Percentiles rank a stretch among this genome's conserved stretches.
Conservation (phyloP, 2,113 vertebrate species). For the Collichthys lucidus region DNA sequence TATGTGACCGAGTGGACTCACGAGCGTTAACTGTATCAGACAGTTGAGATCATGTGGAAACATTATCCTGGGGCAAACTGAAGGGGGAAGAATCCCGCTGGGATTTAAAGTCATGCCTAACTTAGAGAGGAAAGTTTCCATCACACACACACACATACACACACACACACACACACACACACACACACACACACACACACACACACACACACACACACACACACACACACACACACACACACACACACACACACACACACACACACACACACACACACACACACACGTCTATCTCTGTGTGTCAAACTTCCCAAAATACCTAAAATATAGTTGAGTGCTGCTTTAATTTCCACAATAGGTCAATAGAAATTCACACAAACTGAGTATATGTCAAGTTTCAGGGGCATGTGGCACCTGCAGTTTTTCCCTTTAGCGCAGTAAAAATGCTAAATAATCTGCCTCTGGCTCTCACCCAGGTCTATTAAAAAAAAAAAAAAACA, state of each 20-base stretch:
- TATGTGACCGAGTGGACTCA: slow-evolving; percentile 41
- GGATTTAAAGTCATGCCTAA: slow-evolving; percentile 54
- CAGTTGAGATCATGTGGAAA: slow-evolving; percentile 67
- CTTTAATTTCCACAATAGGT: neutral
- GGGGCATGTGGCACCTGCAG: neutral
- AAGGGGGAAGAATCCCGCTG: slow-evolving; percentile 21
- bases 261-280: neutral
- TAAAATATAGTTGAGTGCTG: neutral
- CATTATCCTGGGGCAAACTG: slow-evolving; percentile 43
- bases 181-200: too few species aligned
- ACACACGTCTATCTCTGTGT: neutral
- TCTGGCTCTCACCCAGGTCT: neutral
- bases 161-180: too few species aligned
- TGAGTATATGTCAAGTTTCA: neutral
- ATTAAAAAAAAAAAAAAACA: slow-evolving; percentile 6
- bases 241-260: too few species aligned
- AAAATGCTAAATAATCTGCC: neutral
- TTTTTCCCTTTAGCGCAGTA: neutral
- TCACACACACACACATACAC: neutral
- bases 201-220: neutral
- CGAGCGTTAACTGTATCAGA: slow-evolving; percentile 51
- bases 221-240: neutral
- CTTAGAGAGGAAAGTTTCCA: slow-evolving; percentile 22
- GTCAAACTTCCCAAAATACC: neutral
- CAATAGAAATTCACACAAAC: neutral